Evolutionary conservation across 2,113 vertebrate genomes (phyloP).

Genomic region (Rhombomys opimus): DNA sequence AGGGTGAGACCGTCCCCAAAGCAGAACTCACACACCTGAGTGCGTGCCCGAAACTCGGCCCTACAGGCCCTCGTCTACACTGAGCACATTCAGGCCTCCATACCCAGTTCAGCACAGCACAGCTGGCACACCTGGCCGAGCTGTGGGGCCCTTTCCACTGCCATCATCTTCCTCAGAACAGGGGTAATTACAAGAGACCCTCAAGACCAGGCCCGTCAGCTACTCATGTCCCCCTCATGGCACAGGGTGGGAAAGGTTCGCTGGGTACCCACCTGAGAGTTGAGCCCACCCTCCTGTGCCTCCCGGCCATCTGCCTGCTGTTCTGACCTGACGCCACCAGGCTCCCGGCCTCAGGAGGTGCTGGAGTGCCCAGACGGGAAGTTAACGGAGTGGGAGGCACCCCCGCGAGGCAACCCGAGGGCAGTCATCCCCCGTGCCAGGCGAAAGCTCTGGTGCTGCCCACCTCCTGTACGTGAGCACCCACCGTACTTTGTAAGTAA

Average conservation of each 20-base stretch:
- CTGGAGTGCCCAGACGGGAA: not conserved
- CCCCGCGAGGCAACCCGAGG: too few species aligned
- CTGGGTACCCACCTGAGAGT: not conserved
- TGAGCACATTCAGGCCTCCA: not conserved
- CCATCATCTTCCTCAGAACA: not conserved
- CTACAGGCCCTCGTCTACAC: not conserved
- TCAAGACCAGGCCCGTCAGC: not conserved
- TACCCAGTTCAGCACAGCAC: not conserved
- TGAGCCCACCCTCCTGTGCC: not conserved
- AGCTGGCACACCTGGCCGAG: not conserved
- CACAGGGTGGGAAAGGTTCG: not conserved
- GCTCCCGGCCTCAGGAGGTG: not conserved
- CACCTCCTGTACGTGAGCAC: not conserved
- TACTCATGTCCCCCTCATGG: not conserved
- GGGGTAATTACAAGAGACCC: not conserved
- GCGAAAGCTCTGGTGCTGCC: not conserved
- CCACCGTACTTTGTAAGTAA: too few species aligned
- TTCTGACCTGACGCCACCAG: not conserved
- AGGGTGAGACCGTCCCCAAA: not conserved
- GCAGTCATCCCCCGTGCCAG: not conserved
- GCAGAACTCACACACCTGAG: not conserved
- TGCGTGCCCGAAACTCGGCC: not conserved
- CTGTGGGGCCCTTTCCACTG: not conserved
- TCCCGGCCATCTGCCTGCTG: not conserved
- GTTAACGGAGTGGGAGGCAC: not conserved